phyloP scores from a whole-genome alignment of 2,797 vertebrate species.

The Pangasius djambal region DNA sequence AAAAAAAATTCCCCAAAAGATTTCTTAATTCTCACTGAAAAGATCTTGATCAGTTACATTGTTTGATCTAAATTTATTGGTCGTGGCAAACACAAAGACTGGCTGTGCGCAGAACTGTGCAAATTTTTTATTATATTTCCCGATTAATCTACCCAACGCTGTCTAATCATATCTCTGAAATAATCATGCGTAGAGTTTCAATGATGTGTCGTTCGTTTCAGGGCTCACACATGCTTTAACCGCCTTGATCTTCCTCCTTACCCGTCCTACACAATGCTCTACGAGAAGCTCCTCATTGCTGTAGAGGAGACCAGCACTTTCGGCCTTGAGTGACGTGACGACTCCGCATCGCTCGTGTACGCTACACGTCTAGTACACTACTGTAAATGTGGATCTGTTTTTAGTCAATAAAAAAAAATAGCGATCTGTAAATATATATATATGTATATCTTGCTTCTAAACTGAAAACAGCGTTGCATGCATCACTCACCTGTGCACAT shows the following conservation, averaged over 20 bases:
- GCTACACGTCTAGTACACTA: background rate
- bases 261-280: slow-evolving; percentile 87
- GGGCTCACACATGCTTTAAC: slow-evolving; percentile 89
- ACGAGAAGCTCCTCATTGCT: slow-evolving; percentile 86
- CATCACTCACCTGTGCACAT: slow-evolving; percentile 52
- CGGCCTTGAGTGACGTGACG: slow-evolving; percentile 81
- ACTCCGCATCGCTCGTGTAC: background rate
- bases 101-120: background rate
- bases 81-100: background rate
- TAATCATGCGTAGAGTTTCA: background rate
- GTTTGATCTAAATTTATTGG: too few species aligned
- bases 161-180: background rate
- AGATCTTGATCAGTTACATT: too few species aligned
- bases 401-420: background rate
- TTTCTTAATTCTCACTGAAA: too few species aligned
- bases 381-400: background rate
- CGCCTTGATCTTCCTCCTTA: slow-evolving; percentile 89
- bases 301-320: slow-evolving; percentile 90
- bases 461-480: slow-evolving; percentile 52
- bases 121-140: background rate
- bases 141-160: background rate
- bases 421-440: background rate
- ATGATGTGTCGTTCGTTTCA: slow-evolving; percentile 55
- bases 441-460: slow-evolving; percentile 31
- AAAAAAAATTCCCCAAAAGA: background rate